A percentile compares a stretch with the other conserved stretches of the same genome.
phyloP scores from a whole-genome alignment of 2,113 vertebrate genomes.

The Salvelinus fontinalis region DNA sequence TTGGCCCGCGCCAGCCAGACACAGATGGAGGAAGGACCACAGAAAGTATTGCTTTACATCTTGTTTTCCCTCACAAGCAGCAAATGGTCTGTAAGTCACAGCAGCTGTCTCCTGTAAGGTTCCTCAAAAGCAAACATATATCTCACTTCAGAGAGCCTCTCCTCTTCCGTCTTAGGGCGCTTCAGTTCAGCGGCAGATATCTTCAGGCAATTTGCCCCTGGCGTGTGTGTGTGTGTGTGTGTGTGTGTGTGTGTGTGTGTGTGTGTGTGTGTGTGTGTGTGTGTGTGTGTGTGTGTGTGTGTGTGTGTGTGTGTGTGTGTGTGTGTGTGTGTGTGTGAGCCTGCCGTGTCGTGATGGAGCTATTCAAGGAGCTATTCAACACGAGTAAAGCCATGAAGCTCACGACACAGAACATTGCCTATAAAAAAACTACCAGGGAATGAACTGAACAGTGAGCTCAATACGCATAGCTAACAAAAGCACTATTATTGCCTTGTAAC shows the following conservation, averaged over 20 bases:
- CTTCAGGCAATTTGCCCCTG: conserved; percentile 6
- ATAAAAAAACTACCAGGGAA: neutral
- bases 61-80: conserved; percentile 58
- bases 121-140: conserved; percentile 40
- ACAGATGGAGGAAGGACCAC: conserved; percentile 41
- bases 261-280: too few species aligned
- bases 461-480: neutral
- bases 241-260: neutral
- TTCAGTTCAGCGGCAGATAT: conserved; percentile 4
- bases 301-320: too few species aligned
- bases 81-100: conserved; percentile 55
- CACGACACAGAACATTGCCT: neutral
- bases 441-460: neutral
- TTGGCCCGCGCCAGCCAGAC: conserved; percentile 39
- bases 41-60: conserved; percentile 56
- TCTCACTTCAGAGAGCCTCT: conserved; percentile 45
- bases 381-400: neutral
- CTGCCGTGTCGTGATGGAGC: conserved; percentile 31
- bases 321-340: neutral
- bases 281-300: neutral
- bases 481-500: neutral
- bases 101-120: conserved; percentile 34
- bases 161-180: neutral
- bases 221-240: conserved; percentile 19
- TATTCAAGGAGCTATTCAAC: conserved; percentile 12